Percentiles rank a stretch among this genome's conserved stretches.
Evolutionary conservation across 2,113 vertebrate genomes (phyloP).

Genomic region (Macheiramphus alcinus): DNA sequence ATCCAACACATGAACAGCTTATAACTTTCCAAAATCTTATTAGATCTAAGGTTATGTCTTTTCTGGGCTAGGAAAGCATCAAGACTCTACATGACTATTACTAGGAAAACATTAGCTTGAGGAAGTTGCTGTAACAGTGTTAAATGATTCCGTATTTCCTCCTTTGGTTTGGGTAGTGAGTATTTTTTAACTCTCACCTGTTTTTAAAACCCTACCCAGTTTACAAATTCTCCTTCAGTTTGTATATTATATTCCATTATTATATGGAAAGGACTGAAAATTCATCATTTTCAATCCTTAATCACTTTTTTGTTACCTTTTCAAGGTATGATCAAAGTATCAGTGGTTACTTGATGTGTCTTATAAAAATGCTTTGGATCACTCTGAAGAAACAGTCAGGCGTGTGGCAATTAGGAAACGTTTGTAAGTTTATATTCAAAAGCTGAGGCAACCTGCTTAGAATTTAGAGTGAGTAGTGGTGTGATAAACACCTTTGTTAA

Average conservation of each 20-base stretch:
- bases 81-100: not conserved
- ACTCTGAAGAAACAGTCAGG: not conserved
- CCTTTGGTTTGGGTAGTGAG: not conserved
- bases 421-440: not conserved
- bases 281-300: not conserved
- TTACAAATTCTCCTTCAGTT: not conserved
- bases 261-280: not conserved
- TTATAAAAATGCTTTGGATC: not conserved
- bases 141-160: not conserved
- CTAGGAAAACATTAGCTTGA: not conserved
- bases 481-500: not conserved
- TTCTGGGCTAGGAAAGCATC: not conserved
- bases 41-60: not conserved
- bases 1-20: not conserved
- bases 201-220: not conserved
- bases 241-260: not conserved
- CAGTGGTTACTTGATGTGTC: not conserved
- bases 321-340: not conserved
- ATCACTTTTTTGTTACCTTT: not conserved
- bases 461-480: not conserved
- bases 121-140: not conserved
- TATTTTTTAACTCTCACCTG: not conserved
- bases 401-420: not conserved
- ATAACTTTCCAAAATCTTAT: not conserved
- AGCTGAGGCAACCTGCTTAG: not conserved